Conservation (phyloP, 2,888 invertebrate genomes). For the Cyrtodaria siliqua region DNA sequence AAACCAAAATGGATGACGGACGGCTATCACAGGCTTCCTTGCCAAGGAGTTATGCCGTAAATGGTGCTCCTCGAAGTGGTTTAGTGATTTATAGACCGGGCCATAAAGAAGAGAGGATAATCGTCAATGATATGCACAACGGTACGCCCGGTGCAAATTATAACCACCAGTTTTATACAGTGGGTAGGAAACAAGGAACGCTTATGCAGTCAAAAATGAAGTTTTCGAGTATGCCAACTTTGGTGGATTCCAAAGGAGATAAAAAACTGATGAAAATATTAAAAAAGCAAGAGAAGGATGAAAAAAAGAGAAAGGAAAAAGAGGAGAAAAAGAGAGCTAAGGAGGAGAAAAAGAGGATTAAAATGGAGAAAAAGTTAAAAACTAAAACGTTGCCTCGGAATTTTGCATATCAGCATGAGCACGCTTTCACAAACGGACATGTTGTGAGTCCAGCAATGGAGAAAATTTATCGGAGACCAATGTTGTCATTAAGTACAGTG, state of each 20-base stretch:
- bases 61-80: conserved; percentile 53
- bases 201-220: conserved; percentile 69
- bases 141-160: conserved; percentile 16
- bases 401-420: conserved; percentile 67
- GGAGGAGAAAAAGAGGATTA: conserved; percentile 76
- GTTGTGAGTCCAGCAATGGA: conserved; percentile 60
- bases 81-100: conserved; percentile 63
- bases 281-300: conserved; percentile 77
- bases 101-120: conserved; percentile 50
- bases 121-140: conserved; percentile 61
- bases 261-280: conserved; percentile 73
- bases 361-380: conserved; percentile 72
- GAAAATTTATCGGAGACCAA: conserved; percentile 70
- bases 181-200: conserved; percentile 61
- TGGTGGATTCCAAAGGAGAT: conserved; percentile 71
- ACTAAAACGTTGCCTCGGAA: conserved; percentile 74
- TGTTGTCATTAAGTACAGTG: conserved; percentile 72
- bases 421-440: conserved; percentile 52
- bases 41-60: conserved; percentile 39
- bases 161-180: conserved; percentile 49
- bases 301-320: conserved; percentile 73
- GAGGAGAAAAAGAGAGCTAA: conserved; percentile 75
- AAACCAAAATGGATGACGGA: conserved; percentile 53
- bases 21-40: conserved; percentile 20
- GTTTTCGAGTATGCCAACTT: conserved; percentile 79